Evolutionary conservation across 2,888 invertebrate species (phyloP), one percentile per base, ranked within the genome.

Genomic region (Gymnoscelis rufifasciata): DNA sequence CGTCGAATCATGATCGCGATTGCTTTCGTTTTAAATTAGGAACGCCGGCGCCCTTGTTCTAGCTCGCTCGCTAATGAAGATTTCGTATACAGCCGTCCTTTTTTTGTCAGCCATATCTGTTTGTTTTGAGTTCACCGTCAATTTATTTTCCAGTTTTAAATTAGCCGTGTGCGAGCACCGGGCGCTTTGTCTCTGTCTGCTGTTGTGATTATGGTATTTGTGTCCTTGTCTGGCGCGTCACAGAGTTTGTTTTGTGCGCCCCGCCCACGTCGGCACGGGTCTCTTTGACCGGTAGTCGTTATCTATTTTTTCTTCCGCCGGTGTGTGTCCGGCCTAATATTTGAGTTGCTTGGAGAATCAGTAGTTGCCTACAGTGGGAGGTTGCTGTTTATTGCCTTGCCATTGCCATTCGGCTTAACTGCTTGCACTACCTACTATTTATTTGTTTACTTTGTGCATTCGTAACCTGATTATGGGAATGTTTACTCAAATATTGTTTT

Each of bases 241-340:
- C 74, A 68, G 41, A 78, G 84, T 87, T 86, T 88, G 87, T 87
- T 87, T 87, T 75, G 82, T 77, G 84, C 66, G 86, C 80, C 82
- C 71, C 87, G 87, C 87, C 87, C 81, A 61, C 62, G 43, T 66
- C 79, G 69, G 74, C 78, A 71, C 77, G 76, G 77, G 61, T 44
- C 64, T 68, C 83, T 87, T 86, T 84, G 86, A 78, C 83, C 88
- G 82, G 88, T 87, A 87, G 73, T 86, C 78, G 83, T 84, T 87
- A 84, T 83, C 82, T 77, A 63, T 74, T 82, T 84, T 84, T 82
- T 79, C 52, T 63, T 61, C 59, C 66, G 69, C 60, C 72, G 72
- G 71, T 82, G 79, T 83, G 79, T 83, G 80, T 79, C 76, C 78
- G 59, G 70, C 75, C 79, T 80, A 82, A 84, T 87, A 81, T 87